These are phyloP conservation scores for Holothuria glaberrima DNA, from an alignment of 35 echinoderm and acorn worm species.

Conservation along the genomic window DNA sequence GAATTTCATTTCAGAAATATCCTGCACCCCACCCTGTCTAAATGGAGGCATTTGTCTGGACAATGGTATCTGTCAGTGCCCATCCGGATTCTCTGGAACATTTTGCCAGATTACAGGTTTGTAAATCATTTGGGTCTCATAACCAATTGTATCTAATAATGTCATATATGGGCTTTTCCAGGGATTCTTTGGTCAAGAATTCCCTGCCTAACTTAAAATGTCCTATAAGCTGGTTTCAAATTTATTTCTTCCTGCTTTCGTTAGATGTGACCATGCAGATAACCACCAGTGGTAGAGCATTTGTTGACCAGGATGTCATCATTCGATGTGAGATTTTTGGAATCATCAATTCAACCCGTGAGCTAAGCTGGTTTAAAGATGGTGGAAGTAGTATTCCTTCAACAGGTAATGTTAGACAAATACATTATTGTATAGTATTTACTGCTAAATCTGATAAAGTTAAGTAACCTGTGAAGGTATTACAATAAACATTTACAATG, in stretches of 20 bases:
- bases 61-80: conserved; percentile 68
- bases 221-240: no score
- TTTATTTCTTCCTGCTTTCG: background rate
- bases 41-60: conserved; percentile 74
- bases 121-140: background rate
- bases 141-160: background rate
- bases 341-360: background rate
- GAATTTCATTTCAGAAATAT: conserved; percentile 2
- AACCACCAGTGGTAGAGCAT: conserved; percentile 51
- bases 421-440: no score
- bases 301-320: conserved; percentile 61
- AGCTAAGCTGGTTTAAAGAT: background rate
- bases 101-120: conserved; percentile 66
- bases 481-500: no score
- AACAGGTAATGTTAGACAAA: background rate
- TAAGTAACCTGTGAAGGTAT: no score
- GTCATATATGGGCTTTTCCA: no score
- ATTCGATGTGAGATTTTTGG: conserved; percentile 85
- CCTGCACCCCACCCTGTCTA: conserved; percentile 61
- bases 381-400: background rate
- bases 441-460: no score
- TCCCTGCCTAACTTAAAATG: no score
- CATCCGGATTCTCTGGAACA: conserved; percentile 49
- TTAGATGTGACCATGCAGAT: conserved; percentile 66
- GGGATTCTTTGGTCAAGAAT: no score